Percentiles rank a stretch among this genome's conserved stretches.
Evolutionary conservation across 1,140 invertebrate species (phyloP).

Genomic region (Leptinotarsa defecta): DNA sequence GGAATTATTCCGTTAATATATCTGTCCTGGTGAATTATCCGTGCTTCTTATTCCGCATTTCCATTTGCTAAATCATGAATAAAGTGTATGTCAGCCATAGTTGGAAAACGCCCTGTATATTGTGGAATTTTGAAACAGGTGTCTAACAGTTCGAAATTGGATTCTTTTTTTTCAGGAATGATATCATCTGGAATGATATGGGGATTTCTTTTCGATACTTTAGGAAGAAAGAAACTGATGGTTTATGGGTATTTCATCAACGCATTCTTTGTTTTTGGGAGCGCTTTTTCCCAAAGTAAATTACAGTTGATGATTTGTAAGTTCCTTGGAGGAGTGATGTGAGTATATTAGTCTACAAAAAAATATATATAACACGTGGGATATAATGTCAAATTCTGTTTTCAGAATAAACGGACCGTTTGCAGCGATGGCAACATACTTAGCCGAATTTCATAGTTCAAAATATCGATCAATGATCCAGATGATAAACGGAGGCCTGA

Average conservation of each 20-base stretch:
- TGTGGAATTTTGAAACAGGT: too few relatives aligned
- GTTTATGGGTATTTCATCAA: constrained; percentile 72
- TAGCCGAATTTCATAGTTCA: constrained; percentile 69
- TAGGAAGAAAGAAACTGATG: constrained; percentile 74
- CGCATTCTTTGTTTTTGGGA: constrained; percentile 68
- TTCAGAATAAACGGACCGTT: constrained; percentile 74
- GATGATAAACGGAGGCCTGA: constrained; percentile 66
- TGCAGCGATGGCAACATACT: constrained; percentile 69
- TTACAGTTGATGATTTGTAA: constrained; percentile 71
- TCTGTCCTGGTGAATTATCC: too few relatives aligned
- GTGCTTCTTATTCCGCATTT: too few relatives aligned
- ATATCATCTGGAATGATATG: constrained; percentile 72
- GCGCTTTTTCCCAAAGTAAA: constrained; percentile 73
- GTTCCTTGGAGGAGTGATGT: constrained; percentile 65
- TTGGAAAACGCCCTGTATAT: neutral
- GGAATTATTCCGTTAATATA: too few relatives aligned
- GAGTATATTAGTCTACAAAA: constrained; percentile 1
- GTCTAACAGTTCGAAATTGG: constrained; percentile 9
- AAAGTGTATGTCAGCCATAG: too few relatives aligned
- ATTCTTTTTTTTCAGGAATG: constrained; percentile 47
- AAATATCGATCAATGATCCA: constrained; percentile 67
- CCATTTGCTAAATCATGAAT: too few relatives aligned
- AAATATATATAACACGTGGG: neutral
- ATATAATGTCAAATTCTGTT: neutral
- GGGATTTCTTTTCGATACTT: constrained; percentile 79